Conservation (phyloP, 2,797 vertebrate genomes). For the Melanogrammus aeglefinus region DNA sequence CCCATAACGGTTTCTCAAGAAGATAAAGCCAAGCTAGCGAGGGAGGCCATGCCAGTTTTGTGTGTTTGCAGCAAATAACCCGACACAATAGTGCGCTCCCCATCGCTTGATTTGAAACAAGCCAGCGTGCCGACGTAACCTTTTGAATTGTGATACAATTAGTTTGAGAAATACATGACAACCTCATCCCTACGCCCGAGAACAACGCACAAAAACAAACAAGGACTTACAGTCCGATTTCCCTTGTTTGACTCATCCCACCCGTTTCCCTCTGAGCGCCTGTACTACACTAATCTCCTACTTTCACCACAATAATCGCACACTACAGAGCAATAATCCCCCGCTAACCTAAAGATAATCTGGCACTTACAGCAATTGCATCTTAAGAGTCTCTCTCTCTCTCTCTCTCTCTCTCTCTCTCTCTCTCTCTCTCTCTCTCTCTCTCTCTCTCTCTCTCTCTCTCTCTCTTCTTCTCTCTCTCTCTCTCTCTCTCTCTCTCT, state of each 20-base stretch:
- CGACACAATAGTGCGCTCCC: not conserved
- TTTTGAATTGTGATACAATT: not conserved
- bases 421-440: not conserved
- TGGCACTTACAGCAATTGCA: not conserved
- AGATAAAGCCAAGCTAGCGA: not conserved
- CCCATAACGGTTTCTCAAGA: not conserved
- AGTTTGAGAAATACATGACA: not conserved
- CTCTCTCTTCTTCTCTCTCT: no score
- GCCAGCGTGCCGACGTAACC: not conserved
- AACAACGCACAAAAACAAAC: not conserved
- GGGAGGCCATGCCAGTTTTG: not conserved
- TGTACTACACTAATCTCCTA: not conserved
- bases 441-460: no score
- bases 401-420: not conserved
- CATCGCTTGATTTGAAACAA: not conserved
- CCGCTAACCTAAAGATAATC: constrained; percentile 5
- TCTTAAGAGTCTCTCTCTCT: not conserved
- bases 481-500: no score
- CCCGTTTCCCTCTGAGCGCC: not conserved
- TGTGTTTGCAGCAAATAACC: not conserved
- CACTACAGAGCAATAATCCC: not conserved
- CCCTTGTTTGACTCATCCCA: not conserved
- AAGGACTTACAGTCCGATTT: not conserved
- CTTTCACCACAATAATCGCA: not conserved
- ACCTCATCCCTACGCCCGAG: not conserved